Conservation (phyloP, 1,140 invertebrate genomes). For the Diachasma alloeum region DNA sequence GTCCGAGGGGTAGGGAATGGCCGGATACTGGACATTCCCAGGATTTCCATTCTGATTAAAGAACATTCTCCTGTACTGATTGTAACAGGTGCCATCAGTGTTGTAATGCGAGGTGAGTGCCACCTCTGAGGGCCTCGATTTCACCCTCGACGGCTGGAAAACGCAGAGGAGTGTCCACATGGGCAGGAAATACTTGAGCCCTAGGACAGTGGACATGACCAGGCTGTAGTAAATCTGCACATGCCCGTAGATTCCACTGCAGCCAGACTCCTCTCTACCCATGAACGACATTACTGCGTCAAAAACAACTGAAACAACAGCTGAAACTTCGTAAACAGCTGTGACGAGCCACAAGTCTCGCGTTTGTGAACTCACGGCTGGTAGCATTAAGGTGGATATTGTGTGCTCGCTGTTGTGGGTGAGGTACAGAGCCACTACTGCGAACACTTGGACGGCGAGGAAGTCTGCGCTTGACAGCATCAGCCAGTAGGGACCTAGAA, state of each 20-base stretch:
- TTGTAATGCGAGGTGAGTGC: slow-evolving; percentile 51
- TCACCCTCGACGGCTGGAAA: slow-evolving; percentile 60
- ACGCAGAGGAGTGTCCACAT: slow-evolving; percentile 67
- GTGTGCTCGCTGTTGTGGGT: slow-evolving; percentile 62
- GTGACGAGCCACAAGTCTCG: slow-evolving; percentile 67
- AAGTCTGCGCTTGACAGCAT: slow-evolving; percentile 66
- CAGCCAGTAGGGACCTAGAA: slow-evolving; percentile 69
- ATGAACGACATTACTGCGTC: slow-evolving; percentile 63
- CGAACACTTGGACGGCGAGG: slow-evolving; percentile 66
- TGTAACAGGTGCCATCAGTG: slow-evolving; percentile 45
- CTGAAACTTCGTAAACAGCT: slow-evolving; percentile 65
- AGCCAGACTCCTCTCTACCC: slow-evolving; percentile 62
- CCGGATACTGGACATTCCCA: slow-evolving; percentile 37
- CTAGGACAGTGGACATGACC: slow-evolving; percentile 58
- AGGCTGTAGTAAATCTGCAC: slow-evolving; percentile 64
- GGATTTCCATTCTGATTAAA: slow-evolving; percentile 36
- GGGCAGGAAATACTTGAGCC: slow-evolving; percentile 65
- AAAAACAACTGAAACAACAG: slow-evolving; percentile 63
- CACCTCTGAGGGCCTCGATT: slow-evolving; percentile 52
- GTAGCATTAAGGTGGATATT: slow-evolving; percentile 59
- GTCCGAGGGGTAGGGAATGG: slow-evolving; percentile 39
- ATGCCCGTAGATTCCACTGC: slow-evolving; percentile 67
- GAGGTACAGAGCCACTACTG: slow-evolving; percentile 65
- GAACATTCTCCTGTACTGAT: slow-evolving; percentile 48
- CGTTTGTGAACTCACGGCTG: slow-evolving; percentile 56